phyloP scores from a whole-genome alignment of 2,113 vertebrate genomes.

The Probosciger aterrimus region DNA sequence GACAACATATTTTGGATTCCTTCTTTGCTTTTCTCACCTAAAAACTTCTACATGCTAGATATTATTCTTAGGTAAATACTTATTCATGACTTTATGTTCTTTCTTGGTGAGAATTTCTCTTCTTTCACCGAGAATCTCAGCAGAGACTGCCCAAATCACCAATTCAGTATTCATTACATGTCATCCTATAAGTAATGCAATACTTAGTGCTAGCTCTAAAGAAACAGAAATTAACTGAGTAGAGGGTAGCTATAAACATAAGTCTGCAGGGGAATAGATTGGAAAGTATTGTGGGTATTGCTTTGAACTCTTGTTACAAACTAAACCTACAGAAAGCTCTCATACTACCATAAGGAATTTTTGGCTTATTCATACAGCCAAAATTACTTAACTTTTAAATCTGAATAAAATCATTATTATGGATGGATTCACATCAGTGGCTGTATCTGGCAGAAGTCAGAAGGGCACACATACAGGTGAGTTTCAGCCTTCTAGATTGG shows the following conservation, averaged over 20 bases:
- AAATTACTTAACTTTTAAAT: neutral
- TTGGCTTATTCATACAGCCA: neutral
- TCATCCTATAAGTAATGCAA: neutral
- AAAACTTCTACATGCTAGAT: neutral
- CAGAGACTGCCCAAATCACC: neutral
- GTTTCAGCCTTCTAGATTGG: neutral
- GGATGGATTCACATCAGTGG: neutral
- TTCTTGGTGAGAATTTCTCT: neutral
- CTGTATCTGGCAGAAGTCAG: neutral
- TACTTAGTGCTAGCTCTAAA: neutral
- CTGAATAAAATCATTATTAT: neutral
- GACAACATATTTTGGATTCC: conserved; percentile 17
- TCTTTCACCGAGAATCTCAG: neutral
- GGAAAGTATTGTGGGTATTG: neutral
- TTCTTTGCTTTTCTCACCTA: conserved; percentile 21
- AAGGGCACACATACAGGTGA: neutral
- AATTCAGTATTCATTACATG: neutral
- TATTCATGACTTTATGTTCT: neutral
- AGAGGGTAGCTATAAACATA: neutral
- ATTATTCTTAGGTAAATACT: neutral
- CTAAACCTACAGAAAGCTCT: neutral
- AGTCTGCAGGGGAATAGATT: neutral
- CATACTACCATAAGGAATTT: neutral
- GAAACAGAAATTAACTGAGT: neutral
- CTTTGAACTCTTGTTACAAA: neutral